phyloP scores from a whole-genome alignment of 1,140 invertebrate species.

The Temnothorax nylanderi region DNA sequence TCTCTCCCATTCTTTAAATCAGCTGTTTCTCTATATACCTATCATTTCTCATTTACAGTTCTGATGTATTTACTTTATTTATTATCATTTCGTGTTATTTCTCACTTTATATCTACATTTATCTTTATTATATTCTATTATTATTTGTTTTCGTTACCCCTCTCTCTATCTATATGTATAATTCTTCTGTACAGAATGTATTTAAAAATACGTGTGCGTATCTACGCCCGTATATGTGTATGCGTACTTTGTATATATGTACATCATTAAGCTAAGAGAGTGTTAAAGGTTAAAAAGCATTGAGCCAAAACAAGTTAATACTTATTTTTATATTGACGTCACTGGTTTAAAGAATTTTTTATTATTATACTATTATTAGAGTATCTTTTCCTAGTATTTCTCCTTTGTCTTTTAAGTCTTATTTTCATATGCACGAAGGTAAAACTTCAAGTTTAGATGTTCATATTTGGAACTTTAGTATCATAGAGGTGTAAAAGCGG shows the following conservation, averaged over 20 bases:
- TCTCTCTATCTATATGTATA: neutral
- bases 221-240: neutral
- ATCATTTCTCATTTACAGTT: neutral
- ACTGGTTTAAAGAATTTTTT: neutral
- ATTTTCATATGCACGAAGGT: neutral
- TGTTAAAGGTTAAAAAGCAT: neutral
- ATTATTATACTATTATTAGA: neutral
- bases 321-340: neutral
- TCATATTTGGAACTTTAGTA: neutral
- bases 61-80: neutral
- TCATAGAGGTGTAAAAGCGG: neutral
- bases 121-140: neutral
- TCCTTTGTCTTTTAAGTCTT: neutral
- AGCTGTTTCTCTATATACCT: neutral
- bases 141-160: neutral
- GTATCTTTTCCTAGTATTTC: neutral
- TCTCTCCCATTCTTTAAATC: neutral
- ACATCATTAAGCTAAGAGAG: neutral
- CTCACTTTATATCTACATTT: slow-evolving; percentile 2
- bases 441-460: neutral
- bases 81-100: neutral
- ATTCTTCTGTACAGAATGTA: neutral
- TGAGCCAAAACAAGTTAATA: neutral
- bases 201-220: neutral
- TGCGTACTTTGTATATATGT: neutral